Base-by-base conservation (phyloP, 2,888 invertebrate species). In the Leuctra nigra region DNA sequence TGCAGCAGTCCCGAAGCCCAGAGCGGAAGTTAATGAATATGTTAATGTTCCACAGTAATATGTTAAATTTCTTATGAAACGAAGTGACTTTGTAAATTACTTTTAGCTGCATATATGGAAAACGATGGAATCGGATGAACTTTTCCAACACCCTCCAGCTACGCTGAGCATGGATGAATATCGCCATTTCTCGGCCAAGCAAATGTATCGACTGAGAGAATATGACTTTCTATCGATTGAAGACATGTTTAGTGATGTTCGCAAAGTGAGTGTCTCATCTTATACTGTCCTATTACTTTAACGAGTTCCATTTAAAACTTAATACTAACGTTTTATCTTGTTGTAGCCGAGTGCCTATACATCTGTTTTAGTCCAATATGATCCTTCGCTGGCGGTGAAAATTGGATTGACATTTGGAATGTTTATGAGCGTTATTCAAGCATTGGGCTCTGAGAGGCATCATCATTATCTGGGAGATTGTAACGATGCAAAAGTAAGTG, bases 141-240 rank as follows among this genome's bases (percentile, higher is more conserved):
- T 75, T 4, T 77, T 75, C 63, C 66, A 67, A 16, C 68, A 67
- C 35, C 66, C 66, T 4, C 62, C 62, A 29, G 64, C 66, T 53
- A 66, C 69, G 23, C 65, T 65, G 14, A 64, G 69, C 13, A 53
- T 72, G 11, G 70, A 72, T 23, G 72, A 75, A 59, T 61, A 67
- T 14, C 64, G 76, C 54, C 66, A 55, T 25, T 23, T 63, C 16
- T 58, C 65, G 14, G 52, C 47, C 4, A 55, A 54, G 35, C 46
- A 52, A 33, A 58, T 54, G 46, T 58, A 60, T 24, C 58, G 56
- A 2, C 9, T 58, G 16, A 79, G 80, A 66, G 79, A 83, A 63
- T 81, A 84, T 67, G 73, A 84, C 36, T 78, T 87, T 54, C 64
- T 82, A 16, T 72, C 80, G 1, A 66, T 79, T 23, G 76, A 79